phyloP scores from a whole-genome alignment of 2,113 vertebrate genomes.

The Cathartes aura region DNA sequence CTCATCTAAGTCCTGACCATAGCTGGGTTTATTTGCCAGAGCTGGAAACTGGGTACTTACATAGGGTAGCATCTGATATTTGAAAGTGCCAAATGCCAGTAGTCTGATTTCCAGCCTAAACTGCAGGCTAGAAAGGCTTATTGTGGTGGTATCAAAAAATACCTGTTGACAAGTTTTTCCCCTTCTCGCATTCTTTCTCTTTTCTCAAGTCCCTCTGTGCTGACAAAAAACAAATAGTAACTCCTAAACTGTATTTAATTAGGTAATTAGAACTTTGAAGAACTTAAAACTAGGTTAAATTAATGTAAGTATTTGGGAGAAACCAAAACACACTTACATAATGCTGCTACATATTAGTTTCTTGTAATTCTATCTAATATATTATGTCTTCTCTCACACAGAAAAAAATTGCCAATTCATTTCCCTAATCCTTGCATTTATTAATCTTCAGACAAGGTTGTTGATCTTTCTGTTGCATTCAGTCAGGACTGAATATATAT shows the following conservation, averaged over 20 bases:
- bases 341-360: not conserved
- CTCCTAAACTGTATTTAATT: not conserved
- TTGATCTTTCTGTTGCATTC: not conserved
- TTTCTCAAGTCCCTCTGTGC: not conserved
- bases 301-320: not conserved
- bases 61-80: not conserved
- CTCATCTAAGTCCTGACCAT: not conserved
- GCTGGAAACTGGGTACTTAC: not conserved
- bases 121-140: not conserved
- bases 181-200: not conserved
- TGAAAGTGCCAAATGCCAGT: not conserved
- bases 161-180: not conserved
- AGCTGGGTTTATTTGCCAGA: not conserved
- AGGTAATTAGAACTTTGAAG: not conserved
- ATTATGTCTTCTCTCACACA: not conserved
- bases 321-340: not conserved
- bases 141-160: not conserved
- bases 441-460: not conserved
- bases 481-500: not conserved
- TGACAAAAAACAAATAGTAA: not conserved
- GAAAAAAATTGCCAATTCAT: not conserved
- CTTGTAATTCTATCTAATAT: not conserved
- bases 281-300: not conserved
- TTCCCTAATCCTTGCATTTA: not conserved
- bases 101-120: not conserved